Evolutionary conservation across 1,140 invertebrate genomes (phyloP).

Genomic region (Aporrectodea caliginosa): DNA sequence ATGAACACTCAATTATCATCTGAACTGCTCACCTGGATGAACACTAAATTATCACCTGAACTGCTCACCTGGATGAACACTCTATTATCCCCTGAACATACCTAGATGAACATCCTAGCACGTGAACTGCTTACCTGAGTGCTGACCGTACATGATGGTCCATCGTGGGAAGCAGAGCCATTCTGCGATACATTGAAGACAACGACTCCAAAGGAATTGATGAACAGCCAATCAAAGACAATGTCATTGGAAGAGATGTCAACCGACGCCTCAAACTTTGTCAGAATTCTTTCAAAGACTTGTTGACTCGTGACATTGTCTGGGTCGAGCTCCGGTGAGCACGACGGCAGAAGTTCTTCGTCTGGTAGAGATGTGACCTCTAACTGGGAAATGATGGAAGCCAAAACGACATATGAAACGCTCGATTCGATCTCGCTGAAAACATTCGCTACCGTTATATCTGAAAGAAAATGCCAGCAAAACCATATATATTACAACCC

Average conservation of each 20-base stretch:
- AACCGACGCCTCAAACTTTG: background rate
- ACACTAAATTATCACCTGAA: background rate
- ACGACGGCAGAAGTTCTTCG: background rate
- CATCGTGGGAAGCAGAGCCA: background rate
- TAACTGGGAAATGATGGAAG: background rate
- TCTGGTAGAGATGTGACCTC: background rate
- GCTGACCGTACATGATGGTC: background rate
- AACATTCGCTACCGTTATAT: background rate
- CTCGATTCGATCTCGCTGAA: background rate
- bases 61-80: background rate
- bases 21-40: too few species aligned
- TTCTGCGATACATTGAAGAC: background rate
- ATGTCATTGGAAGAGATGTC: background rate
- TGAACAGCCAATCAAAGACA: background rate
- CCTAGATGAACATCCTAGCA: conserved; percentile 1
- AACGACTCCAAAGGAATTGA: background rate
- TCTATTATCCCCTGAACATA: too few species aligned
- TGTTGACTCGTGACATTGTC: background rate
- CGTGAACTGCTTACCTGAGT: background rate
- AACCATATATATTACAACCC: background rate
- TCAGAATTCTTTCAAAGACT: background rate
- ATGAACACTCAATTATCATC: too few species aligned
- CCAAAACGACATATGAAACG: background rate
- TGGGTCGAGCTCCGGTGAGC: background rate
- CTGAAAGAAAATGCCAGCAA: background rate